phyloP scores from a whole-genome alignment of 2,113 vertebrate genomes.

The Odontophorus gujanensis region DNA sequence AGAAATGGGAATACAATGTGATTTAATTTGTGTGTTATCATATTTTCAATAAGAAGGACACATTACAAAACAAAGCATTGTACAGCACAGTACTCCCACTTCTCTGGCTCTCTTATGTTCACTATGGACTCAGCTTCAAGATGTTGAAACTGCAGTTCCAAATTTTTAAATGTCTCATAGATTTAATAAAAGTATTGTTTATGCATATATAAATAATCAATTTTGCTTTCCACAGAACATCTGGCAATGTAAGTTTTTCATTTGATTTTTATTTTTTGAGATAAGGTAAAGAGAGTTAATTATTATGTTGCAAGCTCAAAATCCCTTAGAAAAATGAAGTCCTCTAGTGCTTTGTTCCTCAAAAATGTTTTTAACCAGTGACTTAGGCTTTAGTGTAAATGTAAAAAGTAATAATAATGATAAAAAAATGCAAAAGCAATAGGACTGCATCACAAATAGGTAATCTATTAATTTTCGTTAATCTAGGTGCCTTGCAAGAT shows the following conservation, averaged over 20 bases:
- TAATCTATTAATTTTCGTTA: not conserved
- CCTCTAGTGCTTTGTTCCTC: not conserved
- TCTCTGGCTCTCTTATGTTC: not conserved
- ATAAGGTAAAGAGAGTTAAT: not conserved
- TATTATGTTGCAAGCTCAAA: not conserved
- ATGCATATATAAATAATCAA: not conserved
- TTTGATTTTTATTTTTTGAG: not conserved
- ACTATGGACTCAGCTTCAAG: not conserved
- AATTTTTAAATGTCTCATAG: not conserved
- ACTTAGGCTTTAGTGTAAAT: not conserved
- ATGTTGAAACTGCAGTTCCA: not conserved
- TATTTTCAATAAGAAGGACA: not conserved
- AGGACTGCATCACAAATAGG: not conserved
- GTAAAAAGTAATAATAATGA: not conserved
- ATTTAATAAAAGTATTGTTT: not conserved
- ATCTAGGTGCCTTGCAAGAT: conserved; percentile 89
- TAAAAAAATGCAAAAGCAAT: not conserved
- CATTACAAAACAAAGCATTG: not conserved
- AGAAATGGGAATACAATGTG: not conserved
- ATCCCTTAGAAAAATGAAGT: not conserved
- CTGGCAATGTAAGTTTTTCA: not conserved
- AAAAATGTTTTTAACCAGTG: not conserved
- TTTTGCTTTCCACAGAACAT: not conserved
- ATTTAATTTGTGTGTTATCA: not conserved
- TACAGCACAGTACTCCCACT: too few species aligned